Percentiles rank a stretch among this genome's conserved stretches.
These are phyloP conservation scores for Drosophila gaucha DNA, from an alignment of 2,888 invertebrate species.

Conservation along the genomic window DNA sequence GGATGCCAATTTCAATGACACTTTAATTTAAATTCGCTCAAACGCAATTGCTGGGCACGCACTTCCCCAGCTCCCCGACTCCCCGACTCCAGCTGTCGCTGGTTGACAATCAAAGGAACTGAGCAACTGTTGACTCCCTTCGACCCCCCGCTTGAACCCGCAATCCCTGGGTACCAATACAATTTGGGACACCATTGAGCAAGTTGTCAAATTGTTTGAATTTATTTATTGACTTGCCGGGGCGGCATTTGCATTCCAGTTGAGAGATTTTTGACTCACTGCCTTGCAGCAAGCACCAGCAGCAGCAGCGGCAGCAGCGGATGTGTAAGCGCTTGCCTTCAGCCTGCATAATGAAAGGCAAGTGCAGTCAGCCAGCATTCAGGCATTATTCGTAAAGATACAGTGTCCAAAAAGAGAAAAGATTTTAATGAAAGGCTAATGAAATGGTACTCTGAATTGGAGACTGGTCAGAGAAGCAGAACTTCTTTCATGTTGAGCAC, in stretches of 20 bases:
- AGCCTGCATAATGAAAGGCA: conserved; percentile 64
- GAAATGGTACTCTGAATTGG: neutral
- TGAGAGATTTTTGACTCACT: conserved; percentile 65
- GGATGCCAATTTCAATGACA: conserved; percentile 80
- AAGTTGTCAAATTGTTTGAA: conserved; percentile 80
- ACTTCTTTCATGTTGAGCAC: too few relatives aligned
- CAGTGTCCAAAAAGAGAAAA: conserved; percentile 25
- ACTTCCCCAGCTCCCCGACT: conserved; percentile 9
- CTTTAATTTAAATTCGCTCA: conserved; percentile 82
- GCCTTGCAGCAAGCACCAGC: conserved; percentile 29
- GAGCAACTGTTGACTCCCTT: conserved; percentile 30
- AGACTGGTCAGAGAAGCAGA: too few relatives aligned
- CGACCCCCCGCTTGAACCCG: neutral
- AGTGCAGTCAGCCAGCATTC: conserved; percentile 45
- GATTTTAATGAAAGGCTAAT: neutral
- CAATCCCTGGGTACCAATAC: conserved; percentile 21
- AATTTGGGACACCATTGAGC: conserved; percentile 65
- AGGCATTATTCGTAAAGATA: conserved; percentile 13
- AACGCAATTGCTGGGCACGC: conserved; percentile 74
- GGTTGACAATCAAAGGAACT: conserved; percentile 63
- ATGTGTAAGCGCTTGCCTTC: conserved; percentile 53
- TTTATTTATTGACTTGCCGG: conserved; percentile 79
- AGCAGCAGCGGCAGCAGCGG: conserved; percentile 35
- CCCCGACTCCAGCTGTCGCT: conserved; percentile 20
- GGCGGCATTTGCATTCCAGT: conserved; percentile 73